These are phyloP conservation scores for Acromyrmex charruanus DNA, from an alignment of 1,140 invertebrate species.

Conservation along the genomic window DNA sequence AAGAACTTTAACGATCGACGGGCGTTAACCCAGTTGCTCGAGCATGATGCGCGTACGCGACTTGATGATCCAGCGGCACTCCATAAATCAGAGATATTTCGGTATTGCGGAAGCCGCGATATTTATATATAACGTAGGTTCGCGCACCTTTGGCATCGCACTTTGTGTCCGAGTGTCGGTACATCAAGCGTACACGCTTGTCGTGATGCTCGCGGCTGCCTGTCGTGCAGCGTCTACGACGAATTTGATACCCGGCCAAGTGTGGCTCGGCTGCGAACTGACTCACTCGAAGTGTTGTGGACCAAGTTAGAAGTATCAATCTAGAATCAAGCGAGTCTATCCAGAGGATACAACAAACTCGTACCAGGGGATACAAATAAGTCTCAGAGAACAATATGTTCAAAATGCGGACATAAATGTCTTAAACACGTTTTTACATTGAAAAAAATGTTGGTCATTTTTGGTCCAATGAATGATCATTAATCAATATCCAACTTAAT, in stretches of 20 bases:
- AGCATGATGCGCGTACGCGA: slow-evolving; percentile 45
- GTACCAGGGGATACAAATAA: too few species aligned
- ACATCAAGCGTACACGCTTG: slow-evolving; percentile 35
- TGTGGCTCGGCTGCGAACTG: slow-evolving; percentile 49
- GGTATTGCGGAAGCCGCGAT: slow-evolving; percentile 81
- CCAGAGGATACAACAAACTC: neutral
- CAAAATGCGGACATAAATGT: too few species aligned
- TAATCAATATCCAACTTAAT: too few species aligned
- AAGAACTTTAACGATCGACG: slow-evolving; percentile 71
- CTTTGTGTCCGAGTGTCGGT: slow-evolving; percentile 40
- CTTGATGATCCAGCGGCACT: slow-evolving; percentile 57
- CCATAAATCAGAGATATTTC: slow-evolving; percentile 84
- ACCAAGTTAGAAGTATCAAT: slow-evolving; percentile 21
- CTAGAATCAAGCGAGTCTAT: neutral
- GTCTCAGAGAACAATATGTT: too few species aligned
- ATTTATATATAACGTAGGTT: slow-evolving; percentile 81
- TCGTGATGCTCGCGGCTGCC: slow-evolving; percentile 67
- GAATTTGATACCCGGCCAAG: slow-evolving; percentile 80
- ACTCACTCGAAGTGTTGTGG: slow-evolving; percentile 56
- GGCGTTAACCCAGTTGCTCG: slow-evolving; percentile 79
- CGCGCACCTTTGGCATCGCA: slow-evolving; percentile 49
- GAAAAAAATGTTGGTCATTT: too few species aligned
- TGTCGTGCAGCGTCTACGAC: slow-evolving; percentile 24
- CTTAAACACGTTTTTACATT: too few species aligned
- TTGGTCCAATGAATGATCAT: too few species aligned